These are phyloP conservation scores for Oryzias curvinotus DNA, from an alignment of 2,113 vertebrate genomes.

Conservation along the genomic window DNA sequence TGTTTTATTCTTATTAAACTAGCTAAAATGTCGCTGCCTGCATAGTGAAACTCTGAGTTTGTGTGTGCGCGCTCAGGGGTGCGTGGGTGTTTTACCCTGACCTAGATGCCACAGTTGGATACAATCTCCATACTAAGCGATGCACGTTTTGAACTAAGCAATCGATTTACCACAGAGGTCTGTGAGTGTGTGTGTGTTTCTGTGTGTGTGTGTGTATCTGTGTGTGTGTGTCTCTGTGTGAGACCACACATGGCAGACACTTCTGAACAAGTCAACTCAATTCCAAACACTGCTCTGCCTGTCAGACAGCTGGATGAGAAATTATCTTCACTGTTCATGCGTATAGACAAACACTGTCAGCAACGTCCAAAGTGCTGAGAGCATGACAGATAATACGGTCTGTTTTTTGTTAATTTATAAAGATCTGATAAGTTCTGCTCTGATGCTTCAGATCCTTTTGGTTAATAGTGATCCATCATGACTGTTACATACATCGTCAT, in stretches of 20 bases:
- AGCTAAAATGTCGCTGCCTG: too few species aligned
- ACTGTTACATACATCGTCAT: slow-evolving; percentile 9
- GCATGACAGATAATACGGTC: background rate
- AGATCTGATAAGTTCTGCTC: background rate
- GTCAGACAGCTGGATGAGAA: slow-evolving; percentile 29
- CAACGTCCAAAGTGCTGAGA: slow-evolving; percentile 3
- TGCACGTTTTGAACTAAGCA: slow-evolving; percentile 30
- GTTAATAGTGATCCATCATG: slow-evolving; percentile 12
- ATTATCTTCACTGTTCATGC: slow-evolving; percentile 31
- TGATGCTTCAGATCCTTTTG: background rate
- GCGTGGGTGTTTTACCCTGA: background rate
- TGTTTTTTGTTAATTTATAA: background rate
- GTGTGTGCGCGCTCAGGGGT: background rate
- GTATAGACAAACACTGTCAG: slow-evolving; percentile 29
- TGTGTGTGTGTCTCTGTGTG: slow-evolving; percentile 11
- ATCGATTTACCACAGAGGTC: slow-evolving; percentile 13
- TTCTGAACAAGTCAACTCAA: slow-evolving; percentile 39
- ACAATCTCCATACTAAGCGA: slow-evolving; percentile 28
- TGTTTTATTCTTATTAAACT: too few species aligned
- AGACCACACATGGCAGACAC: slow-evolving; percentile 42
- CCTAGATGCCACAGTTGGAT: slow-evolving; percentile 45
- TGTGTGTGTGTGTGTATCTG: slow-evolving; percentile 3
- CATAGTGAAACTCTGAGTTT: background rate
- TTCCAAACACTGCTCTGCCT: slow-evolving; percentile 33
- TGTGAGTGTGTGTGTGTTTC: background rate